These are phyloP conservation scores for Achroia grisella DNA, from an alignment of 1,140 invertebrate species.

Conservation along the genomic window DNA sequence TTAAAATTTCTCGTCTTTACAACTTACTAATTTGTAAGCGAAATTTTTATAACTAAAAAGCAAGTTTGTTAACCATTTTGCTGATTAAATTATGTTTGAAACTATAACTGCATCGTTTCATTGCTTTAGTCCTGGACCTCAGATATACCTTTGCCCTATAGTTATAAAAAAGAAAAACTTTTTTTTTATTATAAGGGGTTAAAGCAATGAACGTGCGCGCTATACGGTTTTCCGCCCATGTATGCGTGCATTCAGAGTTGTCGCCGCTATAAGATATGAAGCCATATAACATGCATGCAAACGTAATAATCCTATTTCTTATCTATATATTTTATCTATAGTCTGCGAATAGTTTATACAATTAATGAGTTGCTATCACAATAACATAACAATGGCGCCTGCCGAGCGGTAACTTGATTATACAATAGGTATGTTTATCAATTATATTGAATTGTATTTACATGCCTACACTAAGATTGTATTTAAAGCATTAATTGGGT, in stretches of 20 bases:
- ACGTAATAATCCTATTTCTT: slow-evolving; percentile 21
- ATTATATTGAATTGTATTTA: too few species aligned
- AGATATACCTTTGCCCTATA: background rate
- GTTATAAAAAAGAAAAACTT: background rate
- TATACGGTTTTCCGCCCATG: slow-evolving; percentile 5
- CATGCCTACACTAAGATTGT: too few species aligned
- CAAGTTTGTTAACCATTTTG: slow-evolving; percentile 9
- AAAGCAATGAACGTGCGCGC: slow-evolving; percentile 63
- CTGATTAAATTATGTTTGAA: slow-evolving; percentile 26
- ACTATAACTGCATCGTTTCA: slow-evolving; percentile 45
- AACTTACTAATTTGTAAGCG: slow-evolving; percentile 6
- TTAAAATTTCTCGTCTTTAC: background rate
- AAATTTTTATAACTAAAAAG: background rate
- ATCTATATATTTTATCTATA: slow-evolving; percentile 3
- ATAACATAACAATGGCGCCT: too few species aligned
- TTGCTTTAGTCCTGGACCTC: slow-evolving; percentile 62
- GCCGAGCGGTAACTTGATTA: too few species aligned
- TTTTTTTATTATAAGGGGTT: slow-evolving; percentile 38
- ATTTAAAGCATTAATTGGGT: too few species aligned
- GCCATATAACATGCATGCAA: slow-evolving; percentile 22
- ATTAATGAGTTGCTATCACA: too few species aligned
- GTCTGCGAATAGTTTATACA: too few species aligned
- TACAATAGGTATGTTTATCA: too few species aligned
- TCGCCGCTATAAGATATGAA: slow-evolving; percentile 30
- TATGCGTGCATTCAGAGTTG: slow-evolving; percentile 7